Base-by-base conservation (phyloP, 1,140 invertebrate species). In the Leguminivora glycinivorella region DNA sequence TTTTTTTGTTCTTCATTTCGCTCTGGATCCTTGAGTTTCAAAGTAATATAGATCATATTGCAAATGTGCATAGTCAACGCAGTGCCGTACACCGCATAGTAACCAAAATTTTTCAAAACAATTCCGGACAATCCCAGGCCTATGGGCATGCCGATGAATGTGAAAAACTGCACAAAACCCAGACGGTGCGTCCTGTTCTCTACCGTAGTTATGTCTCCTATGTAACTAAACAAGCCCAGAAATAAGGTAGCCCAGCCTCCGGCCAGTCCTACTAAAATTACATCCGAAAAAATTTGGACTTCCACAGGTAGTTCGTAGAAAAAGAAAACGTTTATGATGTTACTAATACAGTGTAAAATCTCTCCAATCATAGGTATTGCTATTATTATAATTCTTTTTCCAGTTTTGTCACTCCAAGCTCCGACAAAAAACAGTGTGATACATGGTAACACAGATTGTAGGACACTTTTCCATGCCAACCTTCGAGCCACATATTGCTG, bases 391-490 rank as follows among this genome's bases (percentile, higher is more conserved):
- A 94, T 93, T 73, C 94, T 88, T 69, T 91, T 88, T 26, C 93
- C 92, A 24, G 93, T 92, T 47, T 83, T 86, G 73, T 94, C 94
- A 56, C 93, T 93, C 77, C 81, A 91, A 3, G 93, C 66, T 89
- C 95, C 86, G 92, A 94, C 56, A 93, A 88, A 66, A 89, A 95
- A 81, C 92, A 95, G 56, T 92, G 93, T 82, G 91, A 95, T 7
- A 93, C 94, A 95, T 72, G 75, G 92, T 76, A 86, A 31, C 10
- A 83, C 88, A 40, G 85, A 85, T 47, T 83, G 78, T 9, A 91
- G 72, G 24, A 83, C 82, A 2, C 83, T 89, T 60, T 75, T 89
- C 80, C 78, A 84, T 0, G 80, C 60, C 70, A 88, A 56, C 6
- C 81, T 83, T 58, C 68, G 70, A 0, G 88, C 76, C 2, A 89